phyloP scores from a whole-genome alignment of 2,888 invertebrate genomes.

The Troilus luridus region DNA sequence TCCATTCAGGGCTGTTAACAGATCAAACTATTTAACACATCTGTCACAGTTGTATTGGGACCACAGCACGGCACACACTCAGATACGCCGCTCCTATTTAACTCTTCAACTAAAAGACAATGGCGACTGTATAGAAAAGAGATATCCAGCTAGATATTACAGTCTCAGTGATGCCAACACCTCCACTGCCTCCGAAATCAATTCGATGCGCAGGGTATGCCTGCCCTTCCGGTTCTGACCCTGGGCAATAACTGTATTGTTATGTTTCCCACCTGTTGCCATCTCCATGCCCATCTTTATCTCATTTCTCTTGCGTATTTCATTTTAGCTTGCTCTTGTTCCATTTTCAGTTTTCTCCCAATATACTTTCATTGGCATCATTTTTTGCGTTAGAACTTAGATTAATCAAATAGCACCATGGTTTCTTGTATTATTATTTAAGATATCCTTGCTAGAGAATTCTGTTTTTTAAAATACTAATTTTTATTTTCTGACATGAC shows the following conservation, averaged over 20 bases:
- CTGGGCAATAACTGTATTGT: background rate
- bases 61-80: too few relatives aligned
- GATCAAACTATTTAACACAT: too few relatives aligned
- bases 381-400: too few relatives aligned
- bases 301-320: background rate
- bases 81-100: background rate
- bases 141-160: background rate
- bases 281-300: background rate
- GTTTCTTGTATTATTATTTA: too few relatives aligned
- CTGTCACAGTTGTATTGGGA: too few relatives aligned
- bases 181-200: background rate
- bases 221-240: slow-evolving; percentile 26
- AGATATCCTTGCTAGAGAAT: too few relatives aligned
- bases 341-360: background rate
- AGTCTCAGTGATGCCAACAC: background rate
- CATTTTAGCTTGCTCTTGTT: background rate
- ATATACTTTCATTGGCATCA: too few relatives aligned
- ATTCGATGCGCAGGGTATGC: background rate
- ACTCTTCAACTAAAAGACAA: background rate
- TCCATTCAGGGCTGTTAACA: too few relatives aligned
- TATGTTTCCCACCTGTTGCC: slow-evolving; percentile 37
- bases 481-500: too few relatives aligned
- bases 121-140: background rate
- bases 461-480: too few relatives aligned
- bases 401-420: too few relatives aligned